Evolutionary conservation across 2,113 vertebrate genomes (phyloP), one percentile per base, ranked within the genome.

Genomic region (Silurus glanis): DNA sequence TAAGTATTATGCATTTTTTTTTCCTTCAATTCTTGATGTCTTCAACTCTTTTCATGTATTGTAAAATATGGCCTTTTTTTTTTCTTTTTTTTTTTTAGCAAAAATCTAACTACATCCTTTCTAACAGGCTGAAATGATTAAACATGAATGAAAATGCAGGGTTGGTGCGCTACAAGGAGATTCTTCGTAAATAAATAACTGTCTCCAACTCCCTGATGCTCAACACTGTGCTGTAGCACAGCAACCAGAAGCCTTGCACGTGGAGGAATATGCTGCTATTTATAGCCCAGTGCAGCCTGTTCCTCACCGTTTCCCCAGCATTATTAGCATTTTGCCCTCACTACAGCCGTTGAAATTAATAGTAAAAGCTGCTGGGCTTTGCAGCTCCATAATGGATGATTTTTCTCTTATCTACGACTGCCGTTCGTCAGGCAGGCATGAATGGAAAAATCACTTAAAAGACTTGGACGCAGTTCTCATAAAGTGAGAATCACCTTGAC

Each of bases 271-370:
- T 74, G 37, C 89, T 78, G 87, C 91, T 93, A 93, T 93, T 93
- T 91, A 91, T 92, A 92, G 89, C 91, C 85, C 87, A 80, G 87
- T 83, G 89, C 91, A 84, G 90, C 90, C 90, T 71, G 51, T 62
- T 69, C 80, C 85, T 81, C 45, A 47, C 76, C 58, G 74, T 74
- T 81, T 69, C 81, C 88, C 58, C 79, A 86, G 87, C 91, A 93
- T 92, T 88, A 92, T 92, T 88, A 91, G 93, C 85, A 91, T 92
- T 91, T 92, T 87, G 89, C 88, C 90, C 83, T 72, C 83, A 9
- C 72, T 58, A 79, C 87, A 84, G 80, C 89, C 85, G 92, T 80
- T 91, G 88, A 92, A 37, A 93, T 93, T 92, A 92, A 93, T 89
- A 86, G 90, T 79, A 81, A 62, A 84, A 83, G 85, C 87, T 78